Evolutionary conservation across 2,113 vertebrate species (phyloP), one percentile per base, ranked within the genome.

Genomic region (Actenoides hombroni): DNA sequence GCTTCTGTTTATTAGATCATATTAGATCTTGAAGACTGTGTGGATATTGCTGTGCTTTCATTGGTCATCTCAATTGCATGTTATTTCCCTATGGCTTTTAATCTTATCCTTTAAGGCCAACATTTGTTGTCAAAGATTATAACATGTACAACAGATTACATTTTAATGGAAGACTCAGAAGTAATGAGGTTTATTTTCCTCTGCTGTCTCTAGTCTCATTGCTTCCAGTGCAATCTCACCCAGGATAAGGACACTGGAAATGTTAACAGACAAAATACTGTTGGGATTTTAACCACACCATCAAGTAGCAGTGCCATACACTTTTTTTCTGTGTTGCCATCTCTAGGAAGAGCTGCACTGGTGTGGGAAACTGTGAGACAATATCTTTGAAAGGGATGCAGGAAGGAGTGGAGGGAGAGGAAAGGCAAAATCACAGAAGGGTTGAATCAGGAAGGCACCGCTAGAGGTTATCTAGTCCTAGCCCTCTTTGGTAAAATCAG

Each of bases 1-100:
- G 86, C 78, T 91, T 89, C 74, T 76, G 59, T 80, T 95, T 93
- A 90, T 94, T 93, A 87, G 63, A 65, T 88, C 67, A 16, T 92
- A 82, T 78, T 86, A 87, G 84, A 80, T 87, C 84, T 73, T 76
- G 74, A 94, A 95, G 74, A 29, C 44, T 87, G 29, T 2, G 1
- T 79, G 33, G 53, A 79, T 94, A 69, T 73, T 75, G 53, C 7
- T 39, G 18, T 71, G 39, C 44, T 91, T 94, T 81, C 75, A 86
- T 75, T 57, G 81, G 69, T 40, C 44, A 26, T 68, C 94, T 94
- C 79, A 65, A 69, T 53, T 49, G 37, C n/a, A 13, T 53, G 54
- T 93, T 95, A 86, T 92, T 91, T 94, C 83, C 89, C 61, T 28
- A 1, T 20, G 40, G 39, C 69, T 89, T 92, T 93, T 83, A 87